phyloP scores from a whole-genome alignment of 2,888 invertebrate genomes.

The Baronia brevicornis region DNA sequence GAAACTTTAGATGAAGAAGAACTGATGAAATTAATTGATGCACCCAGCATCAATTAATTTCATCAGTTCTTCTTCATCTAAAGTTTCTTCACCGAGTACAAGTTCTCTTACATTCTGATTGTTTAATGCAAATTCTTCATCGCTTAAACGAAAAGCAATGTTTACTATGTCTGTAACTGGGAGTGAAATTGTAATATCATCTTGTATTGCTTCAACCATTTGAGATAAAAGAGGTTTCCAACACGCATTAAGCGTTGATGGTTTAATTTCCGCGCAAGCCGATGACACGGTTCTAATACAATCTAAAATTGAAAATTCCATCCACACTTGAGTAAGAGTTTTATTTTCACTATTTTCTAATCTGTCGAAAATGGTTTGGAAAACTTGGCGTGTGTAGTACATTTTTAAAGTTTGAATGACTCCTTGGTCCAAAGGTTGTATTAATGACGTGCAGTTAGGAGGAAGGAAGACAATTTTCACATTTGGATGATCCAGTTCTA shows the following conservation, averaged over 20 bases:
- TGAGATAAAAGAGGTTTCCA: conserved; percentile 7
- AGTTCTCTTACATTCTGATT: conserved; percentile 4
- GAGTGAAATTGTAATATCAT: conserved; percentile 2
- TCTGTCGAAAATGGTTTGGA: conserved; percentile 5
- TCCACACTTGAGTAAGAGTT: conserved; percentile 4
- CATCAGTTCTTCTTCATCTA: conserved; percentile 6
- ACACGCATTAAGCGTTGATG: conserved; percentile 7
- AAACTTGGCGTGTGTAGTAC: conserved; percentile 1
- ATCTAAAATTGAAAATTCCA: conserved; percentile 6
- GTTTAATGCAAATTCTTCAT: conserved; percentile 5
- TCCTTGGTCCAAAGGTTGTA: conserved; percentile 7
- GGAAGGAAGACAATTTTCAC: conserved; percentile 6
- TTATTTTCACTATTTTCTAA: conserved; percentile 3
- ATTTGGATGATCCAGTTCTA: too few species aligned
- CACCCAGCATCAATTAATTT: conserved; percentile 3
- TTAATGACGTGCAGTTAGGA: conserved; percentile 4
- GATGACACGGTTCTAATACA: conserved; percentile 1
- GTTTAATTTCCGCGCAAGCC: conserved; percentile 2
- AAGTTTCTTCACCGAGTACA: conserved; percentile 4
- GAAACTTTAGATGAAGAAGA: too few species aligned
- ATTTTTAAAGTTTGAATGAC: conserved; percentile 3
- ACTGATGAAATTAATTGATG: too few species aligned
- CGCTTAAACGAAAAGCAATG: conserved; percentile 4
- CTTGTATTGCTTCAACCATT: conserved; percentile 3
- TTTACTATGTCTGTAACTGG: conserved; percentile 5